These are phyloP conservation scores for Acleris literana DNA, from an alignment of 2,888 invertebrate species.

Conservation along the genomic window DNA sequence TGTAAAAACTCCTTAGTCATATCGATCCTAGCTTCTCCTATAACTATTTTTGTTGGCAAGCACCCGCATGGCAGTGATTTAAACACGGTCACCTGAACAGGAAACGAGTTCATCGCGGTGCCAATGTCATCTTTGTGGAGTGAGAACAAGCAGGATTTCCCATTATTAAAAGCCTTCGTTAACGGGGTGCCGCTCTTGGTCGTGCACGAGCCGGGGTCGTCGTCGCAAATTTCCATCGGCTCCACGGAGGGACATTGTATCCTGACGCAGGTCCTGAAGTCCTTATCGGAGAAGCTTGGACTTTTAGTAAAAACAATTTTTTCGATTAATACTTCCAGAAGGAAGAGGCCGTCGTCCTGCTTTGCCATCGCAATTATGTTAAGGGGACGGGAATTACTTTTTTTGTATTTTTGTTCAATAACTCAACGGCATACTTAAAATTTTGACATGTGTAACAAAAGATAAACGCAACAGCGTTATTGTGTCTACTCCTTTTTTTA, in stretches of 20 bases:
- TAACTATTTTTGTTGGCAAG: slow-evolving; percentile 84
- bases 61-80: slow-evolving; percentile 85
- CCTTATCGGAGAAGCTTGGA: slow-evolving; percentile 73
- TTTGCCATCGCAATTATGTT: slow-evolving; percentile 59
- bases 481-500: slow-evolving; percentile 19
- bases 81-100: slow-evolving; percentile 81
- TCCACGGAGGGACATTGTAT: slow-evolving; percentile 84
- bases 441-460: slow-evolving; percentile 57
- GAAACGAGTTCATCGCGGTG: slow-evolving; percentile 81
- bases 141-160: slow-evolving; percentile 88
- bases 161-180: slow-evolving; percentile 82
- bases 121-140: slow-evolving; percentile 80
- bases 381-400: slow-evolving; percentile 67
- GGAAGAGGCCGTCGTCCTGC: slow-evolving; percentile 83
- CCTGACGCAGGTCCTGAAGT: slow-evolving; percentile 84
- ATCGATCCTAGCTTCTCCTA: slow-evolving; percentile 84
- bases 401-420: slow-evolving; percentile 46
- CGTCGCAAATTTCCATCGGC: slow-evolving; percentile 85
- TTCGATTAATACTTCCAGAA: slow-evolving; percentile 86
- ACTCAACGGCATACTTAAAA: slow-evolving; percentile 42
- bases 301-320: slow-evolving; percentile 69
- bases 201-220: slow-evolving; percentile 73
- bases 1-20: slow-evolving; percentile 84
- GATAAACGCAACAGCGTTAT: slow-evolving; percentile 11
- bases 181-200: slow-evolving; percentile 68